phyloP scores from a whole-genome alignment of 64 coral and sea anemone genomes.

The Stichodactyla mertensii region DNA sequence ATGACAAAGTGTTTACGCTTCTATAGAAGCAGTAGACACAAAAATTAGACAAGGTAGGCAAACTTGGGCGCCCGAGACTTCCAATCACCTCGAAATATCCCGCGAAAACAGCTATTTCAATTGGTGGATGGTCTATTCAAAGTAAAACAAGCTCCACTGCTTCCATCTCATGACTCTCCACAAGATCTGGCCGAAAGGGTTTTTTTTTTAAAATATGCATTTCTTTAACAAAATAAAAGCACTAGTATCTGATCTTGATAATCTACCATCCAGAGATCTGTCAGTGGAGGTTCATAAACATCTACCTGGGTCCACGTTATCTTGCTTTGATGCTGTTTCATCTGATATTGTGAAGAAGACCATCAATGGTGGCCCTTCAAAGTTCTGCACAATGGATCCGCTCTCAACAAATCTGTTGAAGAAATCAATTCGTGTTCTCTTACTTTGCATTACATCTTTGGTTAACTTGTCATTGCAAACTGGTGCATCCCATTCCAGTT shows the following conservation, averaged over 20 bases:
- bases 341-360: not conserved
- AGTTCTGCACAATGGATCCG: not conserved
- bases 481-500: not conserved
- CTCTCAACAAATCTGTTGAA: not conserved
- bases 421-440: not conserved
- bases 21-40: too few species aligned
- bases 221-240: not conserved
- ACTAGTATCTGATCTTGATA: not conserved
- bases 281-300: not conserved
- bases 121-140: constrained; percentile 23
- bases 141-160: not conserved
- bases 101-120: constrained; percentile 11
- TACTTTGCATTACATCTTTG: not conserved
- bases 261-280: not conserved
- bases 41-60: too few species aligned
- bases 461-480: not conserved
- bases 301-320: not conserved
- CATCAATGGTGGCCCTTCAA: not conserved
- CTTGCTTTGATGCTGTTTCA: not conserved
- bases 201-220: not conserved
- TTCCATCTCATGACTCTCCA: not conserved
- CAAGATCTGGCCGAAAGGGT: not conserved
- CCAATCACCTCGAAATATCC: too few species aligned
- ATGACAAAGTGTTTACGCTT: too few species aligned
- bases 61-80: too few species aligned